Evolutionary conservation across 2,113 vertebrate genomes (phyloP), one percentile per base, ranked within the genome.

Genomic region (Passer montanus): DNA sequence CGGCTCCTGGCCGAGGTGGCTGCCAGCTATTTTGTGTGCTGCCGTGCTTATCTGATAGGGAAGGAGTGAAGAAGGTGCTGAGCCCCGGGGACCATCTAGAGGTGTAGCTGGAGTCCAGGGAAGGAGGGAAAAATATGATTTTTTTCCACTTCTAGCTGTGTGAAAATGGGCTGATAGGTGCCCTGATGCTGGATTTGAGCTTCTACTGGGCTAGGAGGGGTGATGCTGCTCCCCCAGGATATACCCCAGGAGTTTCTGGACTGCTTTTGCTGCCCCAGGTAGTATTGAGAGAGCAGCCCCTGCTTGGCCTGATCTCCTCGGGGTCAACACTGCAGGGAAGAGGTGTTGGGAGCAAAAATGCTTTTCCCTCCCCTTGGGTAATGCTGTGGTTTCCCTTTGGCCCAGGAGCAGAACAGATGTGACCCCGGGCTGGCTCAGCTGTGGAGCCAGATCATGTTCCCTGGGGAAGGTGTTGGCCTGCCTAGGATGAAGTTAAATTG

Each of bases 11-110:
- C 74, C 0, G 69, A 82, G 90, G 56, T 91, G 90, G 16, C 93
- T 85, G 93, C 93, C 83, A 87, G 93, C 64, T 87, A 39, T 89
- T 95, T 95, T 72, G 89, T 60, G 81, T 84, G 84, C 80, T 84
- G 84, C 33, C 66, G 49, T 10, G 10, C 47, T 94, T 92, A 96
- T 84, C 93, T 90, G 94, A n/a, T n/a, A n/a, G n/a, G n/a, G 76
- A 92, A 84, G 49, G 50, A 90, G 63, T 1, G 52, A 74, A 92
- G 84, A 58, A 0, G 8, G 30, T 50, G 55, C 78, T 2, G 46
- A 93, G 66, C 70, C 66, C 66, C 2, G 5, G 44, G 91, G 83
- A 90, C 53, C 70, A 82, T 66, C 35, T 46, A 52, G 78, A 86
- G 47, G 37, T 86, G 44, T 20, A 62, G 41, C 49, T 74, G 39